These are phyloP conservation scores for Phengaris alcon DNA, from an alignment of 2,888 invertebrate genomes.

Conservation along the genomic window DNA sequence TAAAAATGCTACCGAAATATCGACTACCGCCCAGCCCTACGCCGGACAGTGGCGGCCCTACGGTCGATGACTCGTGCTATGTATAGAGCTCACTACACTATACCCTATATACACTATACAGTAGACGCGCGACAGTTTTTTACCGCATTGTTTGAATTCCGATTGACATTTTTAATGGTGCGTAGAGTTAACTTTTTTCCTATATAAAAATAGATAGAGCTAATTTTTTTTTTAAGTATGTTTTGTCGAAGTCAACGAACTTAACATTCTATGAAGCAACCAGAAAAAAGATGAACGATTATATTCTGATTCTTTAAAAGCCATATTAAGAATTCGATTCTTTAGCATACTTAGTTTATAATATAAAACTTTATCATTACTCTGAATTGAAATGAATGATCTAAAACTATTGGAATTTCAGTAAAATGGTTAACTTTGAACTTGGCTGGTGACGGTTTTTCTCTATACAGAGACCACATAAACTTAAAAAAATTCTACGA, in stretches of 20 bases:
- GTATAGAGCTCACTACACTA: constrained; percentile 21
- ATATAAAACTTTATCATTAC: no score
- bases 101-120: not conserved
- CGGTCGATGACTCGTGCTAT: constrained; percentile 31
- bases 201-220: not conserved
- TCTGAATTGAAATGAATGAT: no score
- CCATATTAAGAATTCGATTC: no score
- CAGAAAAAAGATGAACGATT: not conserved
- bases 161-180: constrained; percentile 16
- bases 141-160: constrained; percentile 30
- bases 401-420: no score
- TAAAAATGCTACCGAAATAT: not conserved
- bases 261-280: not conserved
- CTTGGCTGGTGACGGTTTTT: no score
- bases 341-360: no score
- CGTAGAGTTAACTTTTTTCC: not conserved
- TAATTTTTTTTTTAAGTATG: not conserved
- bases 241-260: not conserved
- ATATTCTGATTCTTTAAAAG: no score
- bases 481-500: no score
- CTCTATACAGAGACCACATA: no score
- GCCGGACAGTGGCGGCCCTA: constrained; percentile 26
- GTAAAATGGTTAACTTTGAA: no score
- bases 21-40: not conserved
- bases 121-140: constrained; percentile 30